Base-by-base conservation (phyloP, 2,797 vertebrate genomes). In the Halcyon chelicuti region DNA sequence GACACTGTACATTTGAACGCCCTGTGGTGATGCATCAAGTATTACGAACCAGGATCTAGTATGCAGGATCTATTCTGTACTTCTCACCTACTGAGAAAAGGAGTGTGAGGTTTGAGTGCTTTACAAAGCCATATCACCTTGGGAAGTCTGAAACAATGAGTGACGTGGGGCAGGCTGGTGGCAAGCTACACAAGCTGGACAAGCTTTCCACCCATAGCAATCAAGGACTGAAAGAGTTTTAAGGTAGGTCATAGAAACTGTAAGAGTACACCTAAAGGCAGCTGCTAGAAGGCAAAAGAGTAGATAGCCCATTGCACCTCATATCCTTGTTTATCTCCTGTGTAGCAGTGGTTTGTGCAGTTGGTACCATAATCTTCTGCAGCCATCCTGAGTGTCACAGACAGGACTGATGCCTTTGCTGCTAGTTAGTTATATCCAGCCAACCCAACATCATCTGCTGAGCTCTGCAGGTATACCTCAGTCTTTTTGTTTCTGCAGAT, bases 381-480 rank as follows among this genome's bases (percentile, higher is more conserved):
- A 60, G 23, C 20, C 35, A n/a, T 4, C 0, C 10, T 25, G 46
- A 25, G 19, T 20, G 17, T 23, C 79, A 49, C 28, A 7, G 14
- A 10, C 39, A 61, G 16, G 21, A 26, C 26, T 21, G 12, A 13
- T 28, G 20, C 28, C 57, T 37, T 74, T 1, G 1, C 39, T 49
- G 35, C 28, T 12, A 15, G 5, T 11, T 26, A 29, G 7, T 29
- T 58, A 52, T 11, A 15, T 14, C 19, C 44, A 18, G 19, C 35
- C 28, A 90, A 46, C 21, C 12, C 31, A 35, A 10, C 0, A 0
- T 40, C 2, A 0, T 44, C 18, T 0, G 0, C 11, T 49, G 25
- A 13, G 14, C 10, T 75, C 22, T 42, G 35, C 51, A 73, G 31
- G 26, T 68, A 14, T 42, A 46, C 17, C 10, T 74, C 20, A 57